phyloP scores from a whole-genome alignment of 2,797 vertebrate genomes.

The Hapalemur alaotrensis region DNA sequence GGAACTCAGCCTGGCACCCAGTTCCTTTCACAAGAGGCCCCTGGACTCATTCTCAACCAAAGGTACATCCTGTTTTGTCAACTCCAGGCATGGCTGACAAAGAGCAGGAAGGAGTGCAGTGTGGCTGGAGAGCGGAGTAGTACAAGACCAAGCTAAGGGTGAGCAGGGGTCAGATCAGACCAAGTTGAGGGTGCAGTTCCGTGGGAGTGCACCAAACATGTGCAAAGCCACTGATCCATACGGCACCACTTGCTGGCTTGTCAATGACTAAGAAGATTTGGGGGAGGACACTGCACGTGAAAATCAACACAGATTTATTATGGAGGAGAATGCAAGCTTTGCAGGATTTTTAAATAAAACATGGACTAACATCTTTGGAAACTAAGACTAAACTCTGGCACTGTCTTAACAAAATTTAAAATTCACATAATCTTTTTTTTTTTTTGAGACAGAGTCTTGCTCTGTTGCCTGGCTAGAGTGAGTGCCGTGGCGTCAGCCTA shows the following conservation, averaged over 20 bases:
- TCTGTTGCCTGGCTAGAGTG: too few species aligned
- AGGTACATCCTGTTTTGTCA: neutral
- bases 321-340: neutral
- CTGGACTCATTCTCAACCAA: neutral
- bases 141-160: neutral
- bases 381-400: neutral
- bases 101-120: neutral
- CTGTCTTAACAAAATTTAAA: constrained; percentile 14
- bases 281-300: neutral
- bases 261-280: neutral
- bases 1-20: neutral
- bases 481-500: too few species aligned
- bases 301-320: neutral
- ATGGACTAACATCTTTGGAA: constrained; percentile 27
- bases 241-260: neutral
- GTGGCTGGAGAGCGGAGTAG: too few species aligned
- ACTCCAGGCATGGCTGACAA: neutral
- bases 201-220: neutral
- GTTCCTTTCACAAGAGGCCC: neutral
- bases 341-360: constrained; percentile 20
- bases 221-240: neutral
- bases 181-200: neutral
- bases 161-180: neutral
- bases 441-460: too few species aligned
- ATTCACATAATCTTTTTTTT: neutral